Evolutionary conservation across 2,113 vertebrate genomes (phyloP), one percentile per base, ranked within the genome.

Genomic region (Mugil cephalus): DNA sequence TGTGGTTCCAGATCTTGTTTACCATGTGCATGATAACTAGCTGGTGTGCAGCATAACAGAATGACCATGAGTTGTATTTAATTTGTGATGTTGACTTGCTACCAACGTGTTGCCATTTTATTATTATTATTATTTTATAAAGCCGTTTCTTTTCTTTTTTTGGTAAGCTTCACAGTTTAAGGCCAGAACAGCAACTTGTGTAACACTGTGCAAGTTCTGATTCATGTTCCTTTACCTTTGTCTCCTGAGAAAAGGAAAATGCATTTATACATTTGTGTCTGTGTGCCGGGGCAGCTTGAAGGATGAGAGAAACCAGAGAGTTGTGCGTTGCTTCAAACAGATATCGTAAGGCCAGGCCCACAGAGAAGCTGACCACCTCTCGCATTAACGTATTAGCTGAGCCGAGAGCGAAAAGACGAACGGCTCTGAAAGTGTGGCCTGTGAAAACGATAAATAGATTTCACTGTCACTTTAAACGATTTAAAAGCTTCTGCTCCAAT

Each of bases 1-100:
- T 94, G 94, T 95, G 94, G 88, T 92, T 93, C 87, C 80, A 86
- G 86, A 88, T 91, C 81, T 92, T 87, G 82, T 93, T 93, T 94
- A 92, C 86, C 85, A 80, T 90, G 85, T 92, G 82, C 92, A 91
- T 86, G 77, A 88, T 87, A 91, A 88, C 58, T 61, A 84, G 82
- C 63, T 69, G 43, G 74, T 84, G 87, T 85, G 82, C 92, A 93
- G 91, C 90, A 91, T 80, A 89, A 86, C 76, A 84, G 62, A 91
- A 80, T 71, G 69, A 80, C 80, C 60, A 85, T 87, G 70, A 90
- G 76, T 80, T 69, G 52, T 89, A 81, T 74, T 84, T 85, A 66
- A 77, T 82, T 82, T 39, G 81, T 83, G 84, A 88, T 64, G 81
- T 69, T 77, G 69, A 89, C n/a, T n/a, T n/a, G n/a, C n/a, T n/a